A percentile compares a stretch with the other conserved stretches of the same genome.
phyloP scores from a whole-genome alignment of 2,113 vertebrate species.

The Corydoras maculifer region DNA sequence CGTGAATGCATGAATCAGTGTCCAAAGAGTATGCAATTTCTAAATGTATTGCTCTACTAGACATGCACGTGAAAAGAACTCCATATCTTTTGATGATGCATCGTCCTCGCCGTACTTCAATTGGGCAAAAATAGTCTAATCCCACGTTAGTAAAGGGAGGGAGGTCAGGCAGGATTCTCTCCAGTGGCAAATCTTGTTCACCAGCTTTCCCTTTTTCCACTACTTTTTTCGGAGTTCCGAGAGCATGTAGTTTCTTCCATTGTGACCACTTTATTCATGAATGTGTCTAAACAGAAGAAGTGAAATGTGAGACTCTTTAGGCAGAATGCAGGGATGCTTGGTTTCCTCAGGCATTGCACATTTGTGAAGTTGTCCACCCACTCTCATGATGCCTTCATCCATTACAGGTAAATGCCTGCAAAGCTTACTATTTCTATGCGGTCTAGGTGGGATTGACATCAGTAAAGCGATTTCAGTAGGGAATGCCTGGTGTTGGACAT shows the following conservation, averaged over 20 bases:
- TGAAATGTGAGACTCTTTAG: neutral
- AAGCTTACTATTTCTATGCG: neutral
- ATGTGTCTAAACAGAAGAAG: neutral
- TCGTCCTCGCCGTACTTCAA: constrained; percentile 7
- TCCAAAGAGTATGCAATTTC: neutral
- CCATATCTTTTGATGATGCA: constrained; percentile 10
- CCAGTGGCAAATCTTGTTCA: constrained; percentile 11
- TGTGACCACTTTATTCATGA: constrained; percentile 11
- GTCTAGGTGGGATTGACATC: neutral
- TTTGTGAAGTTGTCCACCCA: constrained; percentile 6
- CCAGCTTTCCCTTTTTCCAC: constrained; percentile 3
- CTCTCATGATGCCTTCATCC: constrained; percentile 7
- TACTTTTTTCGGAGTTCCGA: neutral
- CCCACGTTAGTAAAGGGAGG: constrained; percentile 6
- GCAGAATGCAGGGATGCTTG: no score
- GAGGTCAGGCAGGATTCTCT: neutral
- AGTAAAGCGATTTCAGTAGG: constrained; percentile 5
- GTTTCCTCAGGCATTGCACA: constrained; percentile 5
- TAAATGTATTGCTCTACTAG: neutral
- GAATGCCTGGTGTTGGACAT: constrained; percentile 10
- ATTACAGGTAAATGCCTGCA: constrained; percentile 12
- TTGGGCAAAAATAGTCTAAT: constrained; percentile 14
- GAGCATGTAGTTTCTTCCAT: constrained; percentile 2
- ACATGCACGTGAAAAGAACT: constrained; percentile 12
- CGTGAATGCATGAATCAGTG: neutral